These are phyloP conservation scores for Chelon labrosus DNA, from an alignment of 2,797 vertebrate genomes.

Conservation along the genomic window DNA sequence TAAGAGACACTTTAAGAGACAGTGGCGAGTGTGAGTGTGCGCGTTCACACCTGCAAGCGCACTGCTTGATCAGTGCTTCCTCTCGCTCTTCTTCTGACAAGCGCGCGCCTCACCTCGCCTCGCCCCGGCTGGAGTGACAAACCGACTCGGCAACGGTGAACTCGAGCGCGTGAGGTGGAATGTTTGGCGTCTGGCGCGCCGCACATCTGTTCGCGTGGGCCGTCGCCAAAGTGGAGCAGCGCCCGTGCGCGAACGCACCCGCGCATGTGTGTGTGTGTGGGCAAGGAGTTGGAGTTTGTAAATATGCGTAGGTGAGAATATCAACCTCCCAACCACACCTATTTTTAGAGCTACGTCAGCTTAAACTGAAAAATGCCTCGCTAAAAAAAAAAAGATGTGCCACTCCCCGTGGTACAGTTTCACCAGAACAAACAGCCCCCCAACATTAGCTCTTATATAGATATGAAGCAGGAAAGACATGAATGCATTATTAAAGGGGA, in stretches of 20 bases:
- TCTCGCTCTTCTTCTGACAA: constrained; percentile 37
- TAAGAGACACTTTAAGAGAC: not conserved
- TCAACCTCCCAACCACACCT: constrained; percentile 78
- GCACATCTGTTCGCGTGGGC: constrained; percentile 72
- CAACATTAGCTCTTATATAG: constrained; percentile 17
- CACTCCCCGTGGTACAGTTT: constrained; percentile 40
- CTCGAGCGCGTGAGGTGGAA: constrained; percentile 62
- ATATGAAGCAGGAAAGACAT: constrained; percentile 27
- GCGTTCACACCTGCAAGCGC: constrained; percentile 47
- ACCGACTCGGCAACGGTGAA: constrained; percentile 30
- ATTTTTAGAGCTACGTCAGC: constrained; percentile 77
- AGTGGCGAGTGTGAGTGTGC: not conserved
- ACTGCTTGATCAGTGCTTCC: constrained; percentile 60
- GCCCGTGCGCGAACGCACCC: constrained; percentile 31
- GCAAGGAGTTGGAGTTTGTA: constrained; percentile 53
- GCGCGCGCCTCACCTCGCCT: not conserved
- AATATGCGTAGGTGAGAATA: constrained; percentile 68
- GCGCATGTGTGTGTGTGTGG: constrained; percentile 35
- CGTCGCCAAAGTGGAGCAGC: constrained; percentile 65
- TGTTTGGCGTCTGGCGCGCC: constrained; percentile 47
- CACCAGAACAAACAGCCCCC: constrained; percentile 56
- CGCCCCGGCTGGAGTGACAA: not conserved
- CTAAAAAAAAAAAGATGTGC: constrained; percentile 13
- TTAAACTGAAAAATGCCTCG: constrained; percentile 59
- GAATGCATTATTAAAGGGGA: constrained; percentile 42